Base-by-base conservation (phyloP, 1,140 invertebrate species). In the Ceratoteleas bidentatus region DNA sequence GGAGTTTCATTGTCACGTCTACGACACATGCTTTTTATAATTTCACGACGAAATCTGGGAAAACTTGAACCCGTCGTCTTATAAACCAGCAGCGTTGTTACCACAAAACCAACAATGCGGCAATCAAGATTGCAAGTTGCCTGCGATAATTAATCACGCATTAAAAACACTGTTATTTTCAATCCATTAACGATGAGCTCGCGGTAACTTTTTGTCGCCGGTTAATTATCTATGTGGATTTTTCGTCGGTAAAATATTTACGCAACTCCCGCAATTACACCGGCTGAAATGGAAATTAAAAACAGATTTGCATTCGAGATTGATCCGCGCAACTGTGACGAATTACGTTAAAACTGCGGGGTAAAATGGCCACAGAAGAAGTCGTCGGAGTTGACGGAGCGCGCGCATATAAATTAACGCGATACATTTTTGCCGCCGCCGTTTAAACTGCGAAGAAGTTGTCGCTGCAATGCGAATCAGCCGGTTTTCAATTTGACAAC, bases 21-120 rank as follows among this genome's bases (percentile, higher is more conserved):
- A 24, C 15, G 61, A 65, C 38, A 47, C 53, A 36, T 58, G 32
- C 58, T 61, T 57, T 65, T 57, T 65, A 53, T 74, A 74, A 74
- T 74, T 65, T 65, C 33, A 24, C 56, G 56, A 33, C 60, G 43
- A 65, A 65, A 61, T 74, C 61, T 64, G 16, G 7, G 61, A 56
- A 33, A 74, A 47, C 58, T 72, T 72, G 36, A 57, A 73, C 43
- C 43, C 15, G 11, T 33, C 38, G 34, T 6, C 13, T 64, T 64
- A 43, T 64, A 56, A 73, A 62, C 45, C 58, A 53, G 54, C 50
- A 2, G 8, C 32, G 14, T 6, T 13, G 50, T 2, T 24, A 38
- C 38, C n/a, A 52, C 58, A 58, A 60, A 13, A 69, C 49, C 6
- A 45, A 56, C 24, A 47, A 38, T 6, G 10, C 6, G 9, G 36